Evolutionary conservation across 1,140 invertebrate genomes (phyloP), one percentile per base, ranked within the genome.

Genomic region (Drosophila tsacasi): DNA sequence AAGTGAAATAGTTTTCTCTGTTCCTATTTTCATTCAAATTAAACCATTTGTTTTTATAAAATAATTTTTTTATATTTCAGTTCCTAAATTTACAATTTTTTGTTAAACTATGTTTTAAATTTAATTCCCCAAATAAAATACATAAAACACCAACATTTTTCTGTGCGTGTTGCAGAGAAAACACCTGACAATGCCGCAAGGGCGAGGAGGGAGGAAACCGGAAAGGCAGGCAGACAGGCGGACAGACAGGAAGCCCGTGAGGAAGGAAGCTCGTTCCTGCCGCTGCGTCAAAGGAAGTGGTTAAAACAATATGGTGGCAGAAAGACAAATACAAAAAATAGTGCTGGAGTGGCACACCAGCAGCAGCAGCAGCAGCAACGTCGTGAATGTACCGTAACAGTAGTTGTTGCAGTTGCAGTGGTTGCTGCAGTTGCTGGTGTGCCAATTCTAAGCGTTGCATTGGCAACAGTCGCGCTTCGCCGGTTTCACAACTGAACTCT

Each of bases 381-480:
- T 52, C 32, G 64, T 40, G 65, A 79, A 90, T 84, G 81, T 83
- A 74, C 73, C 84, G 85, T 87, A 89, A 89, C 77, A 83, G 81
- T 89, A 69, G 77, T 67, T 81, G 40, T 59, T 83, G 55, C 27
- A 37, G 47, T 64, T 58, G 64, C 54, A 62, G 63, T 49, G 63
- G 63, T 65, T 80, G 55, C 40, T 69, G 66, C 50, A 59, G 59
- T 77, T 76, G 76, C 67, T 90, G 82, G 61, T 90, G 85, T 90
- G 85, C 85, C 82, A 90, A 90, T 90, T 90, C 85, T 90, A 91
- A 90, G 72, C 81, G 81, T 76, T 90, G 86, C 83, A 87, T 87
- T 87, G 83, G 84, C 85, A 89, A 90, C 81, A 89, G 85, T 83
- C 84, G 85, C 86, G 86, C 87, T 86, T 91, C 87, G 86, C 87